phyloP scores from a whole-genome alignment of 2,888 invertebrate genomes.

The Molanna angustata region DNA sequence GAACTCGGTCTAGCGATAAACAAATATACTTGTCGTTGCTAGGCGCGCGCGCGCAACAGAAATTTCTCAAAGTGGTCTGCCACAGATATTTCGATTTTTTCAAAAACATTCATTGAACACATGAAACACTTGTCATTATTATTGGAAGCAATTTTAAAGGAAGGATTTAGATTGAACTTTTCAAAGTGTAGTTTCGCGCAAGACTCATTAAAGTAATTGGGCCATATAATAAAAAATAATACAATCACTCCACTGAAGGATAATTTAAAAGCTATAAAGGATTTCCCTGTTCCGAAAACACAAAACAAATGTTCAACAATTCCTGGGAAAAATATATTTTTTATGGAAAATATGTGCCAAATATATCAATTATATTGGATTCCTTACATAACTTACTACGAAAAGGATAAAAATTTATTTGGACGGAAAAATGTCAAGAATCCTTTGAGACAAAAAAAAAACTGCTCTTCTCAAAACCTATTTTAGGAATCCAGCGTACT shows the following conservation, averaged over 20 bases:
- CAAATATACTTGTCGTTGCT: no score
- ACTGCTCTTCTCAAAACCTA: no score
- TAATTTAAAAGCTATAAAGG: constrained; percentile 35
- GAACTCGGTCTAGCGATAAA: no score
- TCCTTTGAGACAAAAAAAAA: no score
- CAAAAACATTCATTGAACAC: not conserved
- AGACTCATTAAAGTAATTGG: constrained; percentile 32
- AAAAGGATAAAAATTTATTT: constrained; percentile 26
- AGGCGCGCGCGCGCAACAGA: no score
- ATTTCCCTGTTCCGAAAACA: not conserved
- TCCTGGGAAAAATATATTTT: no score
- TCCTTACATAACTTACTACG: constrained; percentile 34
- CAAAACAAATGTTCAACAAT: not conserved
- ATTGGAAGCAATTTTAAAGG: not conserved
- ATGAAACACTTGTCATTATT: not conserved
- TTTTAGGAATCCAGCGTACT: no score
- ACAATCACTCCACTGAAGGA: constrained; percentile 30
- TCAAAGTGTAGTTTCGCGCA: constrained; percentile 32
- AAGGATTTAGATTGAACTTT: constrained; percentile 13
- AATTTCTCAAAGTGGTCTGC: no score
- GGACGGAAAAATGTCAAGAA: no score
- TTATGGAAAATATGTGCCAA: constrained; percentile 25
- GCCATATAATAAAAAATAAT: constrained; percentile 34
- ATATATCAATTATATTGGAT: constrained; percentile 30
- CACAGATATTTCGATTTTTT: not conserved